A percentile compares a stretch with the other conserved stretches of the same genome.
These are phyloP conservation scores for Arremon aurantiirostris DNA, from an alignment of 2,797 vertebrate genomes.

Conservation along the genomic window DNA sequence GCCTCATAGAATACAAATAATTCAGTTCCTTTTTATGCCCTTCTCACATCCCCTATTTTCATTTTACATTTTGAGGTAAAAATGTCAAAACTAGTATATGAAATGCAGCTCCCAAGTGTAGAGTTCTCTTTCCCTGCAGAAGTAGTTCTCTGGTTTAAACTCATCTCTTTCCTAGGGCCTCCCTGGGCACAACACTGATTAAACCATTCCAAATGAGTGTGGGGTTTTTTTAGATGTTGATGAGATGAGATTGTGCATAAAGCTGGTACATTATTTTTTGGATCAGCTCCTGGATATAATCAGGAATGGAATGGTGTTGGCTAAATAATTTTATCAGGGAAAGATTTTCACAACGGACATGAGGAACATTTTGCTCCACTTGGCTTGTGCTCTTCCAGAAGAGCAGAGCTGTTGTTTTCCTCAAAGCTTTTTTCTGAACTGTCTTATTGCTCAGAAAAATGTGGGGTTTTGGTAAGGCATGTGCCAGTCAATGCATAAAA, in stretches of 20 bases:
- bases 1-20: neutral
- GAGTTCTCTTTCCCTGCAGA: neutral
- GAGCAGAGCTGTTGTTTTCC: neutral
- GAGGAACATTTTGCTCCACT: constrained; percentile 9
- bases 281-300: constrained; percentile 27
- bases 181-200: neutral
- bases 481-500: neutral
- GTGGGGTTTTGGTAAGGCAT: neutral
- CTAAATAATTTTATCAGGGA: constrained; percentile 24
- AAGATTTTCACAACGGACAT: neutral
- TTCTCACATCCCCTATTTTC: neutral
- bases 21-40: neutral
- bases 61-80: neutral
- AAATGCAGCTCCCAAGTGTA: neutral
- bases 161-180: neutral
- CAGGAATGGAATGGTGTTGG: constrained; percentile 10
- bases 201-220: neutral
- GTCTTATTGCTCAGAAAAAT: neutral
- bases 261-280: constrained; percentile 10
- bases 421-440: constrained; percentile 2
- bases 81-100: neutral
- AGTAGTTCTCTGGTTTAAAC: neutral
- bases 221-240: neutral
- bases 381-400: neutral
- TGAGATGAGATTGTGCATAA: neutral